Evolutionary conservation across 1,140 invertebrate species (phyloP).

Genomic region (Papilio aristodemus): DNA sequence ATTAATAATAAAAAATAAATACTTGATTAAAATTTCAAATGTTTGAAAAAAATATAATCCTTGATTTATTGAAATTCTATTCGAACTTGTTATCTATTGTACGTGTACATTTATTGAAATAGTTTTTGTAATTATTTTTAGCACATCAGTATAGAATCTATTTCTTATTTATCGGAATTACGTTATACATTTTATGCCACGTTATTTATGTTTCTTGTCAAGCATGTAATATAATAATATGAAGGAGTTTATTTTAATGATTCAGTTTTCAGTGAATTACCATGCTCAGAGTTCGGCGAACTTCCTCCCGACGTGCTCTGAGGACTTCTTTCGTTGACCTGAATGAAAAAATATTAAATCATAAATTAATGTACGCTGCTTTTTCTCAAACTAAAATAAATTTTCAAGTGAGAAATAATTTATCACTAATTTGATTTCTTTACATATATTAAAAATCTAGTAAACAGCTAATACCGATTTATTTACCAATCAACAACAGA

Average conservation of each 20-base stretch:
- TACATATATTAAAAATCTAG: too few relatives aligned
- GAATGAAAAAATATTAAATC: slow-evolving; percentile 38
- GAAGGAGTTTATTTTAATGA: slow-evolving; percentile 43
- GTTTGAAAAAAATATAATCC: background rate
- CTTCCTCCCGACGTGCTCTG: slow-evolving; percentile 70
- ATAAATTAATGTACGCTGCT: slow-evolving; percentile 26
- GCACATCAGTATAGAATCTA: background rate
- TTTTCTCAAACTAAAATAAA: too few relatives aligned
- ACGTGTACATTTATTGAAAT: background rate
- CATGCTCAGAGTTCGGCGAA: slow-evolving; percentile 69
- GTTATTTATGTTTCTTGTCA: too few relatives aligned
- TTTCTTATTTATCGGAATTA: background rate
- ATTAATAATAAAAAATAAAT: too few relatives aligned
- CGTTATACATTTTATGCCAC: background rate
- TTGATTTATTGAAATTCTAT: background rate
- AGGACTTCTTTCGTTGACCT: slow-evolving; percentile 74
- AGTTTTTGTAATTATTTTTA: background rate
- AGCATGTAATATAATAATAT: too few relatives aligned
- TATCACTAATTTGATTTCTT: slow-evolving; percentile 8
- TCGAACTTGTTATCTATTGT: background rate
- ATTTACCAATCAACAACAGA: too few relatives aligned
- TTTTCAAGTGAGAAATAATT: background rate
- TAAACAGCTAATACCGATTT: too few relatives aligned
- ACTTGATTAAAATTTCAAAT: too few relatives aligned
- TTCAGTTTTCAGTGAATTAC: slow-evolving; percentile 51